phyloP scores from a whole-genome alignment of 1,140 invertebrate species.

The Bombus superbus region DNA sequence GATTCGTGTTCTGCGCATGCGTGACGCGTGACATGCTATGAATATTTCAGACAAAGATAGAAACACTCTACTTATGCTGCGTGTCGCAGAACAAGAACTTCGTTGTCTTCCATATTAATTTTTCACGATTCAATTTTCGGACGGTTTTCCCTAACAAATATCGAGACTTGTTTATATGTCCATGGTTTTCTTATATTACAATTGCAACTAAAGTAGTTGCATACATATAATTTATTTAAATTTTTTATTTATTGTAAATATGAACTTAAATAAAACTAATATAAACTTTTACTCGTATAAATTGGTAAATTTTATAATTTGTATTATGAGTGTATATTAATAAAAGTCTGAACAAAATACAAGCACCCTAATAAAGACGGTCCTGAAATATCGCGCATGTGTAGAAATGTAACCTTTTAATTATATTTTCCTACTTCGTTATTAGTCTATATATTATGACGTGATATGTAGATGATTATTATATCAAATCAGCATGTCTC shows the following conservation, averaged over 20 bases:
- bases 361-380: not conserved
- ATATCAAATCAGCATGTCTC: not conserved
- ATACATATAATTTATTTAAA: not conserved
- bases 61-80: no score
- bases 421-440: not conserved
- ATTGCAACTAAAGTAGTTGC: not conserved
- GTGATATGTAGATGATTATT: slow-evolving; percentile 1
- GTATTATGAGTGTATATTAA: not conserved
- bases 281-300: not conserved
- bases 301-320: not conserved
- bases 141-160: no score
- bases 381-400: slow-evolving; percentile 30
- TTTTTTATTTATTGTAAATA: not conserved
- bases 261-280: no score
- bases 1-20: no score
- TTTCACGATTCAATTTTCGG: no score
- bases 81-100: no score
- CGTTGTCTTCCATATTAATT: no score
- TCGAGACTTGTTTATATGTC: no score
- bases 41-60: no score
- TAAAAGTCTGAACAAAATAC: not conserved
- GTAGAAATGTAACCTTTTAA: not conserved
- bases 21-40: no score
- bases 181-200: not conserved
- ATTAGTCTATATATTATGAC: not conserved